Evolutionary conservation across 2,113 vertebrate species (phyloP), one percentile per base, ranked within the genome.

Genomic region (Delphinus delphis): DNA sequence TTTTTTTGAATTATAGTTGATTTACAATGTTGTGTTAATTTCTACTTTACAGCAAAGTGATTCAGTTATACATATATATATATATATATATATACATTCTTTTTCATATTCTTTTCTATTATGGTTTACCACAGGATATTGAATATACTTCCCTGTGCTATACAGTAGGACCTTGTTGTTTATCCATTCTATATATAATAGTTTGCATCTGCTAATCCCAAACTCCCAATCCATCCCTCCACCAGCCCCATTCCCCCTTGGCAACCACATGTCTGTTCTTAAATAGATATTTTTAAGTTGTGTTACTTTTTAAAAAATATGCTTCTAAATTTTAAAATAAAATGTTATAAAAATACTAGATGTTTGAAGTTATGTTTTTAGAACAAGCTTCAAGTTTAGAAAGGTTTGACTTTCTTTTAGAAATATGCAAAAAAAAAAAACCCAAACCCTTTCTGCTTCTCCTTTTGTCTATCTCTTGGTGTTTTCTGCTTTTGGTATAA

Each of bases 331-430:
- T 74, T 89, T 76, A 90, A 96, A 70, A 41, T 53, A 67, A 76
- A 96, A 70, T 88, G 21, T 83, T 89, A 77, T 63, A 20, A 80
- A 83, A 88, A 74, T 70, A 41, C 26, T 76, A 84, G 36, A 12
- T 88, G 8, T 65, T 85, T 15, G 28, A 88, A 84, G 31, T 83
- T 81, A 63, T 47, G 10, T 28, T 84, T 94, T 88, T 88, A 91
- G 76, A 80, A 67, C 3, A 79, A 71, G 10, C 36, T 95, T 90
- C 60, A 89, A 17, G 74, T 86, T 92, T 92, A 71, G 28, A 71
- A 92, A 96, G 23, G 14, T 65, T 88, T 93, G 36, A n/a, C 26
- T 73, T 89, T 71, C 25, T 83, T 74, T 83, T 44, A 82, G 55
- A 93, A 93, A 89, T 21, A 65, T 77, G 23, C 1, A 53, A 53